Conservation (phyloP, 2,113 vertebrate genomes). For the Antechinus stuartii region DNA sequence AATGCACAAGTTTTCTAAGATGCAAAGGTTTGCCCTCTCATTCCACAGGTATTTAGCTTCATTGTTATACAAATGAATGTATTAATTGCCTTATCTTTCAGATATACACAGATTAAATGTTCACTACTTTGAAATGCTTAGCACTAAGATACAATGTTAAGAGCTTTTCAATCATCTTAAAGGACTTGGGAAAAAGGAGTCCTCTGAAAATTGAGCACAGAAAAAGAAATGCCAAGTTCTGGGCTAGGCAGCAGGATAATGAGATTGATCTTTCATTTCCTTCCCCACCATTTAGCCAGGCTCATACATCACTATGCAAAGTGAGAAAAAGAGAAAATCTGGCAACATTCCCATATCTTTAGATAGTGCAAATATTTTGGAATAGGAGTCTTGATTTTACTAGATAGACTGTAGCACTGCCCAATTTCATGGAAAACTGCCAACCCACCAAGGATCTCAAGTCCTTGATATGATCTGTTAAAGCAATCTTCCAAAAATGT, state of each 20-base stretch:
- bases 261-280: background rate
- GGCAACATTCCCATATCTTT: background rate
- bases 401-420: background rate
- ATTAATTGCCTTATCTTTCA: slow-evolving; percentile 36
- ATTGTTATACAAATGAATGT: slow-evolving; percentile 37
- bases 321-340: background rate
- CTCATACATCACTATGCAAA: background rate
- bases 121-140: background rate
- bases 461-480: background rate
- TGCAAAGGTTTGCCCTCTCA: slow-evolving; percentile 12
- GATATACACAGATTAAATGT: slow-evolving; percentile 31
- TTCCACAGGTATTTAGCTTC: slow-evolving; percentile 36
- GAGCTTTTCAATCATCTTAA: background rate
- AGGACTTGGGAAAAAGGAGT: background rate
- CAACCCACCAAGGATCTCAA: background rate
- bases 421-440: background rate
- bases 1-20: slow-evolving; percentile 45
- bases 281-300: background rate
- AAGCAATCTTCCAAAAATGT: background rate
- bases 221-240: background rate
- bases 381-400: background rate
- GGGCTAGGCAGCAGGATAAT: background rate
- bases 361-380: background rate
- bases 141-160: slow-evolving; percentile 26
- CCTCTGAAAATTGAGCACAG: background rate